These are phyloP conservation scores for Cirrhinus molitorella DNA, from an alignment of 2,797 vertebrate species.

Conservation along the genomic window DNA sequence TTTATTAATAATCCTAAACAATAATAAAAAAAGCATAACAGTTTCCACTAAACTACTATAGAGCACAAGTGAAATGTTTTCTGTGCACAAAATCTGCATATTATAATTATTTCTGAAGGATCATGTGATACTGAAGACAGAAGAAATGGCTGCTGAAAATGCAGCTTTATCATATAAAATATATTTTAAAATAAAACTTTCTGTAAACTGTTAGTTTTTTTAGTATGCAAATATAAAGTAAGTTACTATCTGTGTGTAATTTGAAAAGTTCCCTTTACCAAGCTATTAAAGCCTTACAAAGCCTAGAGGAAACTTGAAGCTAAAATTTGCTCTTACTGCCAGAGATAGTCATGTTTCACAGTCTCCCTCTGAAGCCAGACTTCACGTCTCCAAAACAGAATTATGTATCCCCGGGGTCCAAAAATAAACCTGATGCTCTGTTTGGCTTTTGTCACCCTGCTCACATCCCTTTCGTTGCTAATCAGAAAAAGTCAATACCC, in stretches of 20 bases:
- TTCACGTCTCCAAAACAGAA: slow-evolving; percentile 55
- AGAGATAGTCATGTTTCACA: slow-evolving; percentile 56
- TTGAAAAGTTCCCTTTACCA: slow-evolving; percentile 23
- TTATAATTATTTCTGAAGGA: background rate
- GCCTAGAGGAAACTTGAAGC: slow-evolving; percentile 21
- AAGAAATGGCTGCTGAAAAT: background rate
- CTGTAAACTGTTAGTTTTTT: background rate
- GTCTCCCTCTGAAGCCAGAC: slow-evolving; percentile 55
- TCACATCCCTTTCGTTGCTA: slow-evolving; percentile 56
- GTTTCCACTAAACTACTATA: no score
- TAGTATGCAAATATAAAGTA: slow-evolving; percentile 1
- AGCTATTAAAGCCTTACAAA: slow-evolving; percentile 31
- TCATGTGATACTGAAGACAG: background rate
- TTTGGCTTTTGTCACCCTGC: slow-evolving; percentile 31
- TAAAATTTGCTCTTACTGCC: slow-evolving; percentile 17
- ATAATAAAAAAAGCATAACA: no score
- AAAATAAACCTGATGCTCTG: slow-evolving; percentile 46
- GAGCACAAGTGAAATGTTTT: background rate
- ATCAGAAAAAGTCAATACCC: slow-evolving; percentile 58
- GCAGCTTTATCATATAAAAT: background rate
- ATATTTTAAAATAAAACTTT: background rate
- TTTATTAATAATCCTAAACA: background rate
- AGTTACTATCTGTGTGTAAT: slow-evolving; percentile 30
- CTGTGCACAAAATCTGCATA: background rate
- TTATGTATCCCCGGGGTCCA: background rate